Percentiles rank a stretch among this genome's conserved stretches.
Conservation (phyloP, 1,140 invertebrate species). For the Eubasilissa regina region DNA sequence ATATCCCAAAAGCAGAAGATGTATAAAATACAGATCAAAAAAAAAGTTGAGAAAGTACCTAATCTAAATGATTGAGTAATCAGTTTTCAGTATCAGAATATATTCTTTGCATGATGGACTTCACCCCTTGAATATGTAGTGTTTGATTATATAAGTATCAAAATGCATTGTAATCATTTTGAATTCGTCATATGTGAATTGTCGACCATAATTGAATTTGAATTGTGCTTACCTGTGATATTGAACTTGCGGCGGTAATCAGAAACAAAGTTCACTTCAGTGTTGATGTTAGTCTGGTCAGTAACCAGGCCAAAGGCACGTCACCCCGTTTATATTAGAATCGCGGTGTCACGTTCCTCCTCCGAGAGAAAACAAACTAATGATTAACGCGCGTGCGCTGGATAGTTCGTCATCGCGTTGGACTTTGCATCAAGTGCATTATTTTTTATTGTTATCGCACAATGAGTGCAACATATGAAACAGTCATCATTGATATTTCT, state of each 20-base stretch:
- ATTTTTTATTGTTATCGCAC: conserved; percentile 1
- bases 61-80: too few relatives aligned
- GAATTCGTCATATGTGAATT: neutral
- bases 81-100: too few relatives aligned
- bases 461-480: neutral
- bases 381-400: neutral
- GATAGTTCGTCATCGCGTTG: conserved; percentile 7
- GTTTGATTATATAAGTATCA: too few relatives aligned
- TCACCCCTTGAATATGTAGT: too few relatives aligned
- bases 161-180: too few relatives aligned
- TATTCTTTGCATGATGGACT: too few relatives aligned
- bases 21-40: too few relatives aligned
- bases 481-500: neutral
- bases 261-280: conserved; percentile 6
- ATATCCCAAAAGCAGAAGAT: too few relatives aligned
- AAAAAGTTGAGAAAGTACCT: too few relatives aligned
- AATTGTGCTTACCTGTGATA: conserved; percentile 15
- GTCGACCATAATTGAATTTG: neutral
- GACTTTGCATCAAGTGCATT: conserved; percentile 30
- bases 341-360: neutral
- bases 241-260: conserved; percentile 27
- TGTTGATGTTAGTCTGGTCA: neutral
- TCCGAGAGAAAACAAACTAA: neutral
- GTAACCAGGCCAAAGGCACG: neutral
- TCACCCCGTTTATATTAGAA: neutral